Base-by-base conservation (phyloP, 2,797 vertebrate genomes). In the Aldrovandia affinis region DNA sequence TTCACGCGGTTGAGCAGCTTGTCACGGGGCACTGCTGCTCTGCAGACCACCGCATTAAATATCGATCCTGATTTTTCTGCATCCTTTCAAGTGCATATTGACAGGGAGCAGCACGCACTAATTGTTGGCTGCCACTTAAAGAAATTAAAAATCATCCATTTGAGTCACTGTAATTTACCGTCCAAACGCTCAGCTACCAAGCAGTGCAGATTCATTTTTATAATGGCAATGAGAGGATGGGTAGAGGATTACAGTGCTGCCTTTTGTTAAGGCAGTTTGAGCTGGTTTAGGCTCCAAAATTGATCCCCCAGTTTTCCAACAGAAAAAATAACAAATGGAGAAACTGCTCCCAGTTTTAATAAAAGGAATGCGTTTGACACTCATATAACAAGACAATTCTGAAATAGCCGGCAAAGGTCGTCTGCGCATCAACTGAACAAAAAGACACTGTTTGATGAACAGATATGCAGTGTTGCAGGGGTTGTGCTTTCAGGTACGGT, bases 151-250 rank as follows among this genome's bases (percentile, higher is more conserved):
- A 54, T 70, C 59, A 33, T 15, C 47, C 30, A 61, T 39, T 84
- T 84, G 54, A 47, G 80, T 84, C 20, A 84, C 61, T 68, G 12
- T 70, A 12, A 50, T 61, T 80, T 70, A 42, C 57, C 47, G 33
- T 5, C 25, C 10, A 54, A 65, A 33, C 12, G 39, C 10, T 47
- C 39, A 33, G 55, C 15, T 6, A 4, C 61, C 4, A 8, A 3
- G 20, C 22, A 61, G 55, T 28, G 8, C 57, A 84, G 22, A 70
- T 80, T 84, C 50, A 84, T 84, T 84, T 80, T 52, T 2, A 52
- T 84, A 84, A 84, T 84, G 83, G 78, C 28, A 25, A 54, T 28
- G 5, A 28, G 5, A 3, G 50, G 28, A 10, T 14, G 22, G 50
- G 25, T 25, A 70, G 83, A 14, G 12, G 83, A 80, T 84, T 84